phyloP scores from a whole-genome alignment of 2,797 vertebrate species.

The Urophycis tenuis region DNA sequence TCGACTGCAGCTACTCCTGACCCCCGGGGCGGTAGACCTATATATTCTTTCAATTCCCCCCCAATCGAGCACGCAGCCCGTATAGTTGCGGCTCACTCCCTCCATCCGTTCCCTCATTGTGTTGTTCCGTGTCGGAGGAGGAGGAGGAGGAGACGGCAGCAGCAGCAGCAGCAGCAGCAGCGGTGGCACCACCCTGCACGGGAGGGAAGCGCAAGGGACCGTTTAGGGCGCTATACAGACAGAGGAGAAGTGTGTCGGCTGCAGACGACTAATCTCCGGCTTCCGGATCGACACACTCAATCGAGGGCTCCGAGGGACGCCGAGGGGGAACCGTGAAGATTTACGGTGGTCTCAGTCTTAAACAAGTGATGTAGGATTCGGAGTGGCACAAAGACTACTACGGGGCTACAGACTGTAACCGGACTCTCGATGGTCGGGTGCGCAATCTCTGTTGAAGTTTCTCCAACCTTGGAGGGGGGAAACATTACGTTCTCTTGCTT shows the following conservation, averaged over 20 bases:
- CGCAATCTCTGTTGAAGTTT: constrained; percentile 54
- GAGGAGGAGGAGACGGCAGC: not conserved
- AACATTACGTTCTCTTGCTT: constrained; percentile 11
- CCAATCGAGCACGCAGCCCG: not conserved
- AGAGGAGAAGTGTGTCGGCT: not conserved
- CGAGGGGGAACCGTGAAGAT: not conserved
- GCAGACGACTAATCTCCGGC: not conserved
- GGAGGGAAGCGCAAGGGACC: constrained; percentile 58
- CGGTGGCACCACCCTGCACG: constrained; percentile 75
- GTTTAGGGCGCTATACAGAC: too few relatives aligned
- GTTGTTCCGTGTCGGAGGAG: not conserved
- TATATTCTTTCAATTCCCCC: not conserved
- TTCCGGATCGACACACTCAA: not conserved
- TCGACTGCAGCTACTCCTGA: not conserved
- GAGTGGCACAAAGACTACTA: constrained; percentile 1
- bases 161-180: not conserved
- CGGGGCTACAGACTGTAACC: constrained; percentile 26
- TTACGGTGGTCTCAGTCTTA: constrained; percentile 13
- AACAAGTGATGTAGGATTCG: constrained; percentile 23
- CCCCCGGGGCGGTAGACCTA: not conserved
- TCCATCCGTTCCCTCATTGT: not conserved
- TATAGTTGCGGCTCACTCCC: not conserved
- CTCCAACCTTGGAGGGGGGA: constrained; percentile 23
- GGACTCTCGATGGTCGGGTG: constrained; percentile 25
- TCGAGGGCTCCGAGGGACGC: not conserved